Evolutionary conservation across 2,888 invertebrate species (phyloP).

Genomic region (Drosophila gaucha): DNA sequence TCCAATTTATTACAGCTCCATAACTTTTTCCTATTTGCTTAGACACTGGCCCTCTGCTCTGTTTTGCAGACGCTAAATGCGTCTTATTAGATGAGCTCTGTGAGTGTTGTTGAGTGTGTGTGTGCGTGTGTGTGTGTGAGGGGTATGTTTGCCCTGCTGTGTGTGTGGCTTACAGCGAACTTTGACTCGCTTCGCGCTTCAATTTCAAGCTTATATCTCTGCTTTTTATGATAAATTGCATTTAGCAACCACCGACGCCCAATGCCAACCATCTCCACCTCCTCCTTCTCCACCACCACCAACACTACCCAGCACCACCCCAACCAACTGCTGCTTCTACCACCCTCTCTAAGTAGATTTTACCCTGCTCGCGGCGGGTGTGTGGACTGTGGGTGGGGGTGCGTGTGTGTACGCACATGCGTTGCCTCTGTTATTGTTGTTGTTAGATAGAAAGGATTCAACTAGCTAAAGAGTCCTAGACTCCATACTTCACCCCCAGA

Average conservation of each 20-base stretch:
- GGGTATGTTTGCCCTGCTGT: conserved; percentile 74
- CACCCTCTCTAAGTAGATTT: conserved; percentile 54
- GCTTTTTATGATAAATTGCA: conserved; percentile 80
- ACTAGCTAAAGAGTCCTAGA: conserved; percentile 29
- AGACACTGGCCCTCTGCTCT: conserved; percentile 27
- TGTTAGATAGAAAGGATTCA: conserved; percentile 67
- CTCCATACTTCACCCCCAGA: conserved; percentile 47
- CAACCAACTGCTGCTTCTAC: conserved; percentile 33
- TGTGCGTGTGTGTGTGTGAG: conserved; percentile 53
- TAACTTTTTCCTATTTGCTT: conserved; percentile 82
- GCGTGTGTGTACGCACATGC: conserved; percentile 60
- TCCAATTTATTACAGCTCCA: conserved; percentile 84
- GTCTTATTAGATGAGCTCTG: conserved; percentile 21
- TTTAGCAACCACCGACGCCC: conserved; percentile 76
- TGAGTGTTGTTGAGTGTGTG: conserved; percentile 15
- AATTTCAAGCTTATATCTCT: conserved; percentile 71
- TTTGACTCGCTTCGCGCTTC: conserved; percentile 68
- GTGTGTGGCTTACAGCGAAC: conserved; percentile 52
- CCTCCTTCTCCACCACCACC: conserved; percentile 42
- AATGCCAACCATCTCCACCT: conserved; percentile 28
- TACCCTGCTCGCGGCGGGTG: conserved; percentile 13
- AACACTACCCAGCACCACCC: conserved; percentile 24
- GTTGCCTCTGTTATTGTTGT: conserved; percentile 55
- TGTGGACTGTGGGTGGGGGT: conserved; percentile 17
- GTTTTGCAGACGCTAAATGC: conserved; percentile 12